Evolutionary conservation across 2,113 vertebrate species (phyloP).

Genomic region (Hassar affinis): DNA sequence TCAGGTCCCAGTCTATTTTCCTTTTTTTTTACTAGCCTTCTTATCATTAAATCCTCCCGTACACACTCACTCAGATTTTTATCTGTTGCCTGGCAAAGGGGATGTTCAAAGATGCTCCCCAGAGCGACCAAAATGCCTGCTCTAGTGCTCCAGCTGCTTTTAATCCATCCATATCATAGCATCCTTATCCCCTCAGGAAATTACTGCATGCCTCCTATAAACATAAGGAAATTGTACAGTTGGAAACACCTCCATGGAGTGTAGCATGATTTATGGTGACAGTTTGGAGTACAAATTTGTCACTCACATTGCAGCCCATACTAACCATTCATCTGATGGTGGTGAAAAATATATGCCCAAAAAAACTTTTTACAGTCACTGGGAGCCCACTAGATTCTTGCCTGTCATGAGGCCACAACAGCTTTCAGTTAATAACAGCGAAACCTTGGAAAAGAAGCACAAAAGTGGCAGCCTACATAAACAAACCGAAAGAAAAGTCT

Average conservation of each 20-base stretch:
- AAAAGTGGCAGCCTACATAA: background rate
- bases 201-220: background rate
- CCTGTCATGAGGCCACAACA: background rate
- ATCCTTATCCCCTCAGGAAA: conserved; percentile 24
- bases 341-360: background rate
- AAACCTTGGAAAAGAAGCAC: conserved; percentile 9
- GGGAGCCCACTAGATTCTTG: background rate
- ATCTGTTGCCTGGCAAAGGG: conserved; percentile 21
- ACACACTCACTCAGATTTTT: conserved; percentile 28
- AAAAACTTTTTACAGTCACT: background rate
- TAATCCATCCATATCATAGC: conserved; percentile 21
- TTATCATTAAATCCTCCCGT: conserved; percentile 21
- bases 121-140: conserved; percentile 10
- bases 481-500: conserved; percentile 18
- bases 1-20: conserved; percentile 28
- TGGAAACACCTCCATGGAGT: conserved; percentile 1
- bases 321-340: conserved; percentile 18
- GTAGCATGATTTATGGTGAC: conserved; percentile 2
- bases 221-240: conserved; percentile 25
- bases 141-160: conserved; percentile 17
- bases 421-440: conserved; percentile 11
- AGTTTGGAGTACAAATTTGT: conserved; percentile 11
- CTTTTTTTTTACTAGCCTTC: background rate
- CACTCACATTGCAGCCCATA: background rate
- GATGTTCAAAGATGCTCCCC: background rate